Evolutionary conservation across 2,113 vertebrate genomes (phyloP).

Genomic region (Brienomyrus brachyistius): DNA sequence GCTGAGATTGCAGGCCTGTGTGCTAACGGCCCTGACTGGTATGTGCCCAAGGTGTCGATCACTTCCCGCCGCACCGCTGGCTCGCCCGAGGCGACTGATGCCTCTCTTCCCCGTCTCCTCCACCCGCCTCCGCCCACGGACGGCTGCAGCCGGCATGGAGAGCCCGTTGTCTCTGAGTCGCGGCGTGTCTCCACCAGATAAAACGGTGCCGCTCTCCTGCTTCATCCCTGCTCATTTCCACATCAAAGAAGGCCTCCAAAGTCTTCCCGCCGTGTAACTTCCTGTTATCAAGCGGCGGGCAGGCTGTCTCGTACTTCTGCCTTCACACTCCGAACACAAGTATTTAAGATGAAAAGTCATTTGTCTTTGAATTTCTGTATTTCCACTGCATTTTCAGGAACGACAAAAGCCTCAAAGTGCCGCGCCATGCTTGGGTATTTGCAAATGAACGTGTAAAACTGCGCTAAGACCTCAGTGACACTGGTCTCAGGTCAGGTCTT

Average conservation of each 20-base stretch:
- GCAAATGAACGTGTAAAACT: neutral
- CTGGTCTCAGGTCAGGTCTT: neutral
- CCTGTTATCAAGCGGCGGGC: slow-evolving; percentile 38
- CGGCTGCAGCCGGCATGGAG: slow-evolving; percentile 24
- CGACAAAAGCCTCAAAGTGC: neutral
- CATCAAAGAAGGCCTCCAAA: slow-evolving; percentile 39
- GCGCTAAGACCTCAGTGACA: neutral
- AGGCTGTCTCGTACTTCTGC: slow-evolving; percentile 33
- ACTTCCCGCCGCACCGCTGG: slow-evolving; percentile 17
- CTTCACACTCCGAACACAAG: slow-evolving; percentile 32
- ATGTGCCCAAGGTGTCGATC: slow-evolving; percentile 8
- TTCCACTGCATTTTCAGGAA: neutral
- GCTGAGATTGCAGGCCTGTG: neutral
- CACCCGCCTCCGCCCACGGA: slow-evolving; percentile 31
- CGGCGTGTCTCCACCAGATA: slow-evolving; percentile 39
- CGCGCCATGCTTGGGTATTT: neutral
- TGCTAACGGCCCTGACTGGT: neutral
- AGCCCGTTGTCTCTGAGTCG: slow-evolving; percentile 37
- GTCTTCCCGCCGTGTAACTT: slow-evolving; percentile 34
- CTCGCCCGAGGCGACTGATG: slow-evolving; percentile 33
- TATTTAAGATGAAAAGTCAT: slow-evolving; percentile 18
- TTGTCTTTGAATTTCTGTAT: neutral
- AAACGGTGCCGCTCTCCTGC: slow-evolving; percentile 26
- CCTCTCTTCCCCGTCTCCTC: slow-evolving; percentile 35
- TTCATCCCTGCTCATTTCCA: slow-evolving; percentile 32